phyloP scores from a whole-genome alignment of 2,113 vertebrate species.

The Panthera leo region DNA sequence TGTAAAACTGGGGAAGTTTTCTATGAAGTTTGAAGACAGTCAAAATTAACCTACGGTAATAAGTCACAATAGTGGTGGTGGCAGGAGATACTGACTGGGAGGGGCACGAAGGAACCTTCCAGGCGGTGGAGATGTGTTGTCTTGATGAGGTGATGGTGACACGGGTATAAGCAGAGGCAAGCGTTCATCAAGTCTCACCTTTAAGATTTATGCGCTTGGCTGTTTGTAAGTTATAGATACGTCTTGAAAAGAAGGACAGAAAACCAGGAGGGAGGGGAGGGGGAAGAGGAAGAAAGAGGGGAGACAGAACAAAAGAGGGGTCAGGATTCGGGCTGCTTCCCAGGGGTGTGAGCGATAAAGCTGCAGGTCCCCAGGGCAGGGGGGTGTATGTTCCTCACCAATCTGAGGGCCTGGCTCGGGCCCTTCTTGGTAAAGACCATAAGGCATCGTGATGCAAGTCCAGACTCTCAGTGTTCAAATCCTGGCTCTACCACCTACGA shows the following conservation, averaged over 20 bases:
- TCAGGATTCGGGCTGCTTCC: background rate
- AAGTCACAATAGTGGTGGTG: background rate
- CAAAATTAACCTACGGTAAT: background rate
- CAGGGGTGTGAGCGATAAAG: background rate
- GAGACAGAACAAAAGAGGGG: background rate
- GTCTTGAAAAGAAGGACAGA: background rate
- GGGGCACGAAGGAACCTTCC: background rate
- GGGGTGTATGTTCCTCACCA: rapidly evolving
- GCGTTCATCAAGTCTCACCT: background rate
- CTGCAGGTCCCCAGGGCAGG: background rate
- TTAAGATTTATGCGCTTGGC: background rate
- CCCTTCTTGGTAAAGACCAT: background rate
- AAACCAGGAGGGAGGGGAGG: background rate
- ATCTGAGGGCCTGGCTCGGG: background rate
- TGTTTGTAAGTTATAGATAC: background rate
- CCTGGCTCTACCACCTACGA: background rate
- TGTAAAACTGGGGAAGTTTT: background rate
- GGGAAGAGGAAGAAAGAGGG: background rate
- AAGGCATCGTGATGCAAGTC: rapidly evolving
- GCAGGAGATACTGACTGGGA: background rate
- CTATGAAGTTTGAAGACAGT: background rate
- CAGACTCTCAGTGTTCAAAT: background rate
- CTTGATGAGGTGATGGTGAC: background rate
- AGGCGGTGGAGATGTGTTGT: background rate
- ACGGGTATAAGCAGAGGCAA: background rate